These are phyloP conservation scores for Luperina testacea DNA, from an alignment of 2,888 invertebrate species.

Conservation along the genomic window DNA sequence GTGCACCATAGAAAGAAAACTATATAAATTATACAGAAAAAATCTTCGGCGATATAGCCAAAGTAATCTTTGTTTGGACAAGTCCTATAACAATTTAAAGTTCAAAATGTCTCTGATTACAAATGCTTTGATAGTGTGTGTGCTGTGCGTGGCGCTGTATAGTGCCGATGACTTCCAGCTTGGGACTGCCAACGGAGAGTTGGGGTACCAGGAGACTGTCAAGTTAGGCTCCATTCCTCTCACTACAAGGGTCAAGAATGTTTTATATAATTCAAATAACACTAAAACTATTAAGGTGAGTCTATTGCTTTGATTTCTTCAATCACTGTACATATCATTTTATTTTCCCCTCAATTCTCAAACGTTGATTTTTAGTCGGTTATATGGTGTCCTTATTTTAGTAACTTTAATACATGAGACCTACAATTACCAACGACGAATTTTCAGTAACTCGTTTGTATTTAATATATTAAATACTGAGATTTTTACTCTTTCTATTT, in stretches of 20 bases:
- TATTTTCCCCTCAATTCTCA: too few species aligned
- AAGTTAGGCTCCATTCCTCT: conserved; percentile 78
- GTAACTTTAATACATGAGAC: neutral
- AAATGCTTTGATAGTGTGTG: conserved; percentile 29
- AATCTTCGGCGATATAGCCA: conserved; percentile 4
- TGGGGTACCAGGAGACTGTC: conserved; percentile 78
- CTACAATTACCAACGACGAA: neutral
- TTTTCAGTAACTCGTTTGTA: neutral
- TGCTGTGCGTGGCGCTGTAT: conserved; percentile 53
- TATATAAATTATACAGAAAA: conserved; percentile 46
- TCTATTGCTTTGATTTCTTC: neutral
- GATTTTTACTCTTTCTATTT: neutral
- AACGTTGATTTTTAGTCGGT: too few species aligned
- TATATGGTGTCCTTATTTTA: too few species aligned
- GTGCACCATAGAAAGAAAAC: neutral
- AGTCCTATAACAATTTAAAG: neutral
- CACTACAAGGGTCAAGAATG: conserved; percentile 78
- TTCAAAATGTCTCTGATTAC: conserved; percentile 46
- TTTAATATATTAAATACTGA: neutral
- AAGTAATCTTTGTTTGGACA: neutral
- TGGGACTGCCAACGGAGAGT: conserved; percentile 73
- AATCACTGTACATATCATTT: neutral
- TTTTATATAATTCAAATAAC: conserved; percentile 79
- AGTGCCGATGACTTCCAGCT: conserved; percentile 73
- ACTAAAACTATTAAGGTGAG: conserved; percentile 79